Percentiles rank a stretch among this genome's conserved stretches.
phyloP scores from a whole-genome alignment of 2,888 invertebrate genomes.

The Epistrophe eligans region DNA sequence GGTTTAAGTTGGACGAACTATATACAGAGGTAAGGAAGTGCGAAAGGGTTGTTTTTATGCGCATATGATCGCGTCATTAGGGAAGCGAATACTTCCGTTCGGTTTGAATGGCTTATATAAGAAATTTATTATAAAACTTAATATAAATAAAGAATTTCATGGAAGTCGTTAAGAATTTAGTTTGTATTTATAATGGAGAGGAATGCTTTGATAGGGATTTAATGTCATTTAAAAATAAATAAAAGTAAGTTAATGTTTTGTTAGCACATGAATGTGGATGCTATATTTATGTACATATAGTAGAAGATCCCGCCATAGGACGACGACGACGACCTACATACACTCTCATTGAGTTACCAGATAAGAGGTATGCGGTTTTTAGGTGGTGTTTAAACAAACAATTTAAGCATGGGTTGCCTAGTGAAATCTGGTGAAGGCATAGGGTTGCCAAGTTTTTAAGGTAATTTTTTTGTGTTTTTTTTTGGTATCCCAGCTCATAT shows the following conservation, averaged over 20 bases:
- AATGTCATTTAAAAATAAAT: constrained; percentile 46
- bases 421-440: too few species aligned
- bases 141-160: constrained; percentile 49
- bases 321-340: too few species aligned
- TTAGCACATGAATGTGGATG: background rate
- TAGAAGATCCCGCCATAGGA: too few species aligned
- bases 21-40: constrained; percentile 37
- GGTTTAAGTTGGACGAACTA: background rate
- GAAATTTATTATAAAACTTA: constrained; percentile 59
- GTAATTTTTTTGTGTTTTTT: too few species aligned
- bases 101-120: constrained; percentile 61
- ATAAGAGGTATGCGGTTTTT: too few species aligned
- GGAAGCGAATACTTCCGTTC: constrained; percentile 71
- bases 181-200: background rate
- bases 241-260: constrained; percentile 24
- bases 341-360: too few species aligned
- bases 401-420: too few species aligned
- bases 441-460: too few species aligned
- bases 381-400: too few species aligned
- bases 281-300: too few species aligned
- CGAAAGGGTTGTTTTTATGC: constrained; percentile 73
- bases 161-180: constrained; percentile 60
- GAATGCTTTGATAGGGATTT: constrained; percentile 12
- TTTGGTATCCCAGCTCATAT: too few species aligned
- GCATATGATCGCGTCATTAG: constrained; percentile 75